Conservation (phyloP, 2,113 vertebrate genomes). For the Coreoperca whiteheadi region DNA sequence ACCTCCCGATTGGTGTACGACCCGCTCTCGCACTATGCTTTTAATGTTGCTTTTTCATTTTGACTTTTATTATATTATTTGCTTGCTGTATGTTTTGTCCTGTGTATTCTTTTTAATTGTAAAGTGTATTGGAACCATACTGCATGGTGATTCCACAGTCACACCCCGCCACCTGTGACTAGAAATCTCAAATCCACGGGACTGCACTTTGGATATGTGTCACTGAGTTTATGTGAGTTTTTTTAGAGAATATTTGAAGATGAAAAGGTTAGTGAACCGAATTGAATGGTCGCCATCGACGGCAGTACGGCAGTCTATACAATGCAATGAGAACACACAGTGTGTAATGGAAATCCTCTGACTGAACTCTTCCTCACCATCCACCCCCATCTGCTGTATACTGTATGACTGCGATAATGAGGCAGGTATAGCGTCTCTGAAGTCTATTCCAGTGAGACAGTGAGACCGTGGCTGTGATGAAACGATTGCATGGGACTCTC, state of each 20-base stretch:
- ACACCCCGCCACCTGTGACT: too few species aligned
- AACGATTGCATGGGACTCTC: neutral
- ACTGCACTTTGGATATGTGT: too few species aligned
- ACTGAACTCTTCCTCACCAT: neutral
- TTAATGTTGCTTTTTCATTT: too few species aligned
- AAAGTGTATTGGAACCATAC: too few species aligned
- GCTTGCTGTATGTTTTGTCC: too few species aligned
- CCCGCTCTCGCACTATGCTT: too few species aligned
- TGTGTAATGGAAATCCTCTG: neutral
- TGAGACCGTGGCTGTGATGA: conserved; percentile 6
- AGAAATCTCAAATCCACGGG: too few species aligned
- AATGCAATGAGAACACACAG: neutral
- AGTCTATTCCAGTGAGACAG: conserved; percentile 14
- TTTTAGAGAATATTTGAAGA: neutral
- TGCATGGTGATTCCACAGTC: too few species aligned
- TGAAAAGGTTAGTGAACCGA: neutral
- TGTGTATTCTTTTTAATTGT: too few species aligned
- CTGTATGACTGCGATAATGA: neutral
- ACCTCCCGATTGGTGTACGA: too few species aligned
- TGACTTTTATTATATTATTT: too few species aligned
- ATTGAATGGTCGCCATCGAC: neutral
- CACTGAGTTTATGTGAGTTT: neutral
- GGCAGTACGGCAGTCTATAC: neutral
- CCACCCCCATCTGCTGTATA: neutral
- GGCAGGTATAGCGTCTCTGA: conserved; percentile 22